Conservation (phyloP, 2,113 vertebrate genomes). For the Sitta europaea region DNA sequence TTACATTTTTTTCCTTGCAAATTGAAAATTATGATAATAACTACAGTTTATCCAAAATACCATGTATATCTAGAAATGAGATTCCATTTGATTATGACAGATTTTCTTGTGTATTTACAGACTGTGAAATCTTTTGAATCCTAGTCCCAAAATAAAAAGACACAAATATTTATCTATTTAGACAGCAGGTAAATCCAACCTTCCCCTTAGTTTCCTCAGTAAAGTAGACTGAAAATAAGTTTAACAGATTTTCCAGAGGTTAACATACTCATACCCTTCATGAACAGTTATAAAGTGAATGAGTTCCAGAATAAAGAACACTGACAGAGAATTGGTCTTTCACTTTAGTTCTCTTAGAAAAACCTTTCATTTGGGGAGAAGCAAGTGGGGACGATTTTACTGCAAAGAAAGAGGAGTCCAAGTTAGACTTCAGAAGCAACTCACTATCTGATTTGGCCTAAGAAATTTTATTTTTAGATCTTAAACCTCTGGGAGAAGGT, state of each 20-base stretch:
- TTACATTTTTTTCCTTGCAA: background rate
- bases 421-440: slow-evolving; percentile 35
- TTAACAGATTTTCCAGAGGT: slow-evolving; percentile 1
- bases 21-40: background rate
- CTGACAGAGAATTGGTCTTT: slow-evolving; percentile 14
- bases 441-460: slow-evolving; percentile 17
- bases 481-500: slow-evolving; percentile 2
- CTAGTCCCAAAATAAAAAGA: background rate
- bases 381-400: background rate
- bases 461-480: slow-evolving; percentile 60
- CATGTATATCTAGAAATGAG: background rate
- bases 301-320: slow-evolving; percentile 31
- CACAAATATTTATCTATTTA: background rate
- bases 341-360: slow-evolving; percentile 1
- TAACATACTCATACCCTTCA: background rate
- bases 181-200: background rate
- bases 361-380: slow-evolving; percentile 25
- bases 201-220: background rate
- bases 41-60: background rate
- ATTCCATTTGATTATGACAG: background rate
- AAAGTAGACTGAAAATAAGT: background rate
- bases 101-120: background rate
- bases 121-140: background rate
- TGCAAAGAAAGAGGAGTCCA: slow-evolving; percentile 17
- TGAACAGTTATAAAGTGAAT: background rate